phyloP scores from a whole-genome alignment of 2,888 invertebrate species.

The Drosophila nigritarsus region DNA sequence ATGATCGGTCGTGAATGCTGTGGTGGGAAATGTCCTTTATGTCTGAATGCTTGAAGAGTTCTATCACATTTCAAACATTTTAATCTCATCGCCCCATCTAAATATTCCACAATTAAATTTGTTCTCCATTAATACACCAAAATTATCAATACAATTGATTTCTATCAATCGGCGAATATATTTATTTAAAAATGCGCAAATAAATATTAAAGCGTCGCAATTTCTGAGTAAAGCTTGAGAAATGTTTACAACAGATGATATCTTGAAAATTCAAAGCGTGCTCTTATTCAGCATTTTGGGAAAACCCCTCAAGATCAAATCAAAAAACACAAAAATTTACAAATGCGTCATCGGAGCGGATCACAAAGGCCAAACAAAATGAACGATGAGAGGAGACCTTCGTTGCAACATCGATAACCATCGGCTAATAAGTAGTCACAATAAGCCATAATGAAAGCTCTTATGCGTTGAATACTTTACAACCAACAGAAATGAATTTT shows the following conservation, averaged over 20 bases:
- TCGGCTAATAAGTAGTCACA: conserved; percentile 47
- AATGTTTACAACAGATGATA: not conserved
- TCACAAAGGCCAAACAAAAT: conserved; percentile 10
- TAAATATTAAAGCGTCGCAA: not conserved
- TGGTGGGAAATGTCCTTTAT: not conserved
- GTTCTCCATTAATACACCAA: not conserved
- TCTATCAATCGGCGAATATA: not conserved
- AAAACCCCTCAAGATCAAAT: conserved; percentile 49
- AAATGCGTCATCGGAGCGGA: conserved; percentile 58
- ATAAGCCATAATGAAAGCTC: conserved; percentile 58
- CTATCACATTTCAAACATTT: not conserved
- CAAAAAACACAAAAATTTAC: conserved; percentile 17
- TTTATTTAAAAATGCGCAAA: not conserved
- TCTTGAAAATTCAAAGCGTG: conserved; percentile 10
- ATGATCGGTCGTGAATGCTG: not conserved
- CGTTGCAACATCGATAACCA: conserved; percentile 59
- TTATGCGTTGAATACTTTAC: conserved; percentile 13
- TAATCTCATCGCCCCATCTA: not conserved
- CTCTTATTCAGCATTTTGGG: conserved; percentile 43
- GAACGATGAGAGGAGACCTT: conserved; percentile 51
- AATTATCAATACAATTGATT: not conserved
- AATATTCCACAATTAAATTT: not conserved
- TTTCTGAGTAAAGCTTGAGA: conserved; percentile 13
- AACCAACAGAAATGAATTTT: conserved; percentile 16
- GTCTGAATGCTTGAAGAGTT: not conserved